These are phyloP conservation scores for Oryzias sinensis DNA, from an alignment of 2,797 vertebrate genomes.

Conservation along the genomic window DNA sequence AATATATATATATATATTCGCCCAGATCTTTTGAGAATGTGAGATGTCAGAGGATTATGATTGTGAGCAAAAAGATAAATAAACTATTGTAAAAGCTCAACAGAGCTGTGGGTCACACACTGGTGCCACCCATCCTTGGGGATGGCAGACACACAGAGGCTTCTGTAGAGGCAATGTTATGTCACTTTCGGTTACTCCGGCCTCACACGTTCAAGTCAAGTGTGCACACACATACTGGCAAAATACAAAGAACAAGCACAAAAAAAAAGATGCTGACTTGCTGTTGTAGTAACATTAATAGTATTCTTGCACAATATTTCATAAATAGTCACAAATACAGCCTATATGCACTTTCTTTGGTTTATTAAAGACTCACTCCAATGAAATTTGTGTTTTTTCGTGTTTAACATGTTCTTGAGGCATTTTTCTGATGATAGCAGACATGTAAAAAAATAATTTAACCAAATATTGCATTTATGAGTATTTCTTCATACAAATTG, in stretches of 20 bases:
- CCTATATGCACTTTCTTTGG: no score
- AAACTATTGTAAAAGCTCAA: slow-evolving; percentile 67
- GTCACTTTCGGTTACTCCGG: slow-evolving; percentile 59
- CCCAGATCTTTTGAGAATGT: slow-evolving; percentile 22
- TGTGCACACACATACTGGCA: slow-evolving; percentile 6
- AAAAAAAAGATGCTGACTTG: slow-evolving; percentile 7
- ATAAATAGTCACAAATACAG: no score
- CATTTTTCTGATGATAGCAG: no score
- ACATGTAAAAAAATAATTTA: no score
- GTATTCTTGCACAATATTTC: no score
- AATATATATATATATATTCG: slow-evolving; percentile 14
- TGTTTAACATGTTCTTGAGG: no score
- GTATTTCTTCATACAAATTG: no score
- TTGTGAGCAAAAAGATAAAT: slow-evolving; percentile 51
- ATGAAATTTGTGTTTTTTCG: no score
- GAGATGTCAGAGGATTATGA: slow-evolving; percentile 34
- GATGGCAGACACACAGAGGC: slow-evolving; percentile 68
- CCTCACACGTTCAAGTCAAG: slow-evolving; percentile 32
- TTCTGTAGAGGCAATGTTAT: slow-evolving; percentile 71
- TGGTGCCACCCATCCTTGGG: slow-evolving; percentile 61
- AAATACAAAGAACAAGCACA: slow-evolving; percentile 8
- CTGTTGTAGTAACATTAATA: neutral
- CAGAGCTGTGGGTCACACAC: slow-evolving; percentile 64
- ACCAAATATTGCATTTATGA: no score
- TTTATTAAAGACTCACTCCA: no score